A percentile compares a stretch with the other conserved stretches of the same genome.
These are phyloP conservation scores for Leucoma salicis DNA, from an alignment of 2,888 invertebrate genomes.

Conservation along the genomic window DNA sequence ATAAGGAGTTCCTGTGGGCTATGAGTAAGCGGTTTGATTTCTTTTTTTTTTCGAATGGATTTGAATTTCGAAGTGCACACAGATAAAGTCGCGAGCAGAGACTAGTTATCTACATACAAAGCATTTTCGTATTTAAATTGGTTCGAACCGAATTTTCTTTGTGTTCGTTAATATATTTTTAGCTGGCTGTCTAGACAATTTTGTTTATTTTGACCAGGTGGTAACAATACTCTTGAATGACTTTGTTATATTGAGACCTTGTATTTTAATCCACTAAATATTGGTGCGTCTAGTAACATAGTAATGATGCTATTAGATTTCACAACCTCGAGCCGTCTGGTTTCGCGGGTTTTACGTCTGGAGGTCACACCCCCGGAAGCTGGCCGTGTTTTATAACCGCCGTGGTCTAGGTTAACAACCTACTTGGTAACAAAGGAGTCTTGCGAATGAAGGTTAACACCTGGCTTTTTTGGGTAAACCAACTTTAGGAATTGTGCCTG, in stretches of 20 bases:
- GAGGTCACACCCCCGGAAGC: conserved; percentile 25
- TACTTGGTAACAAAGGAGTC: conserved; percentile 17
- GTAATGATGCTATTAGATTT: conserved; percentile 20
- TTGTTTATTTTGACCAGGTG: background rate
- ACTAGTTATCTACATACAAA: too few species aligned
- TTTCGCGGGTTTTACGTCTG: conserved; percentile 15
- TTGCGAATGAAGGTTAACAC: conserved; percentile 10
- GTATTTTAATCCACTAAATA: background rate
- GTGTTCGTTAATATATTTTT: background rate
- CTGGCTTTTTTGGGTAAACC: background rate
- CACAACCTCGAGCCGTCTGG: conserved; percentile 9
- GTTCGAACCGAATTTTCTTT: background rate
- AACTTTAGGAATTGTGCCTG: background rate
- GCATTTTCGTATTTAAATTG: background rate
- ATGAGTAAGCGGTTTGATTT: too few species aligned
- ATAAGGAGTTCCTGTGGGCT: too few species aligned
- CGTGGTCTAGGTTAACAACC: conserved; percentile 15
- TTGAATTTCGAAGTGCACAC: too few species aligned
- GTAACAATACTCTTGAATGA: background rate
- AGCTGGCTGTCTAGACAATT: background rate
- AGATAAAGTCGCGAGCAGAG: too few species aligned
- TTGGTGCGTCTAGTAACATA: background rate
- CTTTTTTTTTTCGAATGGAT: too few species aligned
- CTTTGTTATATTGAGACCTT: background rate
- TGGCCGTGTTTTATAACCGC: conserved; percentile 5